Evolutionary conservation across 1,140 invertebrate genomes (phyloP).

Genomic region (Pseudoatta argentina): DNA sequence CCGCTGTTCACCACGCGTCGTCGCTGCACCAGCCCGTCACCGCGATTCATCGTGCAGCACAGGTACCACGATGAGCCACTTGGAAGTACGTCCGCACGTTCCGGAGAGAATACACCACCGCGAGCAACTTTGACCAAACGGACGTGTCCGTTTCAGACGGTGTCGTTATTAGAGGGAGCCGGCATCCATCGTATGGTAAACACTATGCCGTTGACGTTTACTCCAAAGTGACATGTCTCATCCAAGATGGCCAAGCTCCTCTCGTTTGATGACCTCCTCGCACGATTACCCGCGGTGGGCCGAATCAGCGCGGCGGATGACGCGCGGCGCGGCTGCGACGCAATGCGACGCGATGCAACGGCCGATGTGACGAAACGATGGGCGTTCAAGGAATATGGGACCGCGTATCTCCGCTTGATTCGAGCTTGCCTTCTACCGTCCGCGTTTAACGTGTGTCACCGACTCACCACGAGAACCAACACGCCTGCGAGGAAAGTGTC

Average conservation of each 20-base stretch:
- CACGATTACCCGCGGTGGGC: background rate
- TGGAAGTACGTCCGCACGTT: slow-evolving; percentile 66
- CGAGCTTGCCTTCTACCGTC: too few relatives aligned
- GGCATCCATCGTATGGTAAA: slow-evolving; percentile 75
- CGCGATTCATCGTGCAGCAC: slow-evolving; percentile 91
- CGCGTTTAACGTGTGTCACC: background rate
- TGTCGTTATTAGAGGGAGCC: slow-evolving; percentile 52
- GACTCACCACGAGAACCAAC: background rate
- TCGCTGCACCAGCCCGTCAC: slow-evolving; percentile 95
- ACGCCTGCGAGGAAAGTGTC: background rate
- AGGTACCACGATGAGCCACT: slow-evolving; percentile 29
- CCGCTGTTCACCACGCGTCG: slow-evolving; percentile 90
- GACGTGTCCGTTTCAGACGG: background rate
- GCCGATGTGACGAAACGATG: background rate
- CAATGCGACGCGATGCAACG: too few relatives aligned
- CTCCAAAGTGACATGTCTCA: slow-evolving; percentile 81
- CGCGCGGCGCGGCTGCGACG: background rate
- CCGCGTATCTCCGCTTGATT: background rate
- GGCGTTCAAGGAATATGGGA: background rate
- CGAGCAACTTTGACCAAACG: slow-evolving; percentile 39
- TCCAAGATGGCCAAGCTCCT: slow-evolving; percentile 83
- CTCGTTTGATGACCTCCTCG: background rate
- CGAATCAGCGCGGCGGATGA: background rate
- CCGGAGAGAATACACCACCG: slow-evolving; percentile 68
- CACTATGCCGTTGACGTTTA: slow-evolving; percentile 83